Percentiles rank a stretch among this genome's conserved stretches.
Evolutionary conservation across 2,888 invertebrate genomes (phyloP).

Genomic region (Polydrusus pterygomalis): DNA sequence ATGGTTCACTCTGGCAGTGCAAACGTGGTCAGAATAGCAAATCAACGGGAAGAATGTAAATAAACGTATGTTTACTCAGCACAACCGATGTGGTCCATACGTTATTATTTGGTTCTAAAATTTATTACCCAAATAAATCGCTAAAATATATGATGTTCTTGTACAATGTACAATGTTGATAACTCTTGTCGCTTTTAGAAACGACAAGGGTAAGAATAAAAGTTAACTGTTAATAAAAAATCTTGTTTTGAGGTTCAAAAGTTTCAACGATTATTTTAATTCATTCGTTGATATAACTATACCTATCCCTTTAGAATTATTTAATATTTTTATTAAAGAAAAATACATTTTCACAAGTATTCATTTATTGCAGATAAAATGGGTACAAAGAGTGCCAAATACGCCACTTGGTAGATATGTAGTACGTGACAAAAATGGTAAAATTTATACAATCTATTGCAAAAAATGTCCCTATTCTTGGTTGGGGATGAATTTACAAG

Average conservation of each 20-base stretch:
- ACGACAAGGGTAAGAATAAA: too few species aligned
- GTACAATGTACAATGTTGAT: too few species aligned
- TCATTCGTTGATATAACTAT: too few species aligned
- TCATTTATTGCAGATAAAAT: not conserved
- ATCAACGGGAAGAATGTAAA: slow-evolving; percentile 2
- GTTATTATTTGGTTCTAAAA: not conserved
- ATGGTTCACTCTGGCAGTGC: slow-evolving; percentile 41
- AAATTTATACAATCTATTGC: not conserved
- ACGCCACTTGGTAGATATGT: not conserved
- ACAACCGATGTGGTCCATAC: slow-evolving; percentile 2
- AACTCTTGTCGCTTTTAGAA: too few species aligned
- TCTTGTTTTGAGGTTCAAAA: too few species aligned
- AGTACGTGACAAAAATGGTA: not conserved
- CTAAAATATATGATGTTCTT: too few species aligned
- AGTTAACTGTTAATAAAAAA: too few species aligned
- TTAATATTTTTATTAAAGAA: too few species aligned
- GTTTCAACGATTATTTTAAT: too few species aligned
- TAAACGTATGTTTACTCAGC: slow-evolving; percentile 17
- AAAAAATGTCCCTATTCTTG: too few species aligned
- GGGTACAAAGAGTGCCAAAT: not conserved
- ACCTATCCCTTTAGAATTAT: too few species aligned
- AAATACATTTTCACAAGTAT: not conserved
- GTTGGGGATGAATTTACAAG: too few species aligned
- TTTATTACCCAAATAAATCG: not conserved
- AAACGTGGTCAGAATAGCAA: slow-evolving; percentile 41